phyloP scores from a whole-genome alignment of 37 sponge, comb jelly and placozoan genomes.

The Chondrosia reniformis region DNA sequence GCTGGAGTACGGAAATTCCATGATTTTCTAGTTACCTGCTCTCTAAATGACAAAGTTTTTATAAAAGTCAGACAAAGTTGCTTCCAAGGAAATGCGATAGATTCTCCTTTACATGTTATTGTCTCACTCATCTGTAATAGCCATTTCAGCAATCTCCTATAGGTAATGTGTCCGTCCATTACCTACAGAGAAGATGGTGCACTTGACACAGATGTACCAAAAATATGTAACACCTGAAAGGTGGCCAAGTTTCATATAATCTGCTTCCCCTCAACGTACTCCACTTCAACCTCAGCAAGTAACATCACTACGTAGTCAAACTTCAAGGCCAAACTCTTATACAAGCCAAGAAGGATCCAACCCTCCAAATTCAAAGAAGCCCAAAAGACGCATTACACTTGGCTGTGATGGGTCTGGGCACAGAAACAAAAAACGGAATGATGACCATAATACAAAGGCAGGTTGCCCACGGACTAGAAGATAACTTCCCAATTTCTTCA shows the following conservation, averaged over 20 bases:
- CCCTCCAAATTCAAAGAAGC: background rate
- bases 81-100: background rate
- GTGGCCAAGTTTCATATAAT: background rate
- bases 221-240: background rate
- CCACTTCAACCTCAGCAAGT: background rate
- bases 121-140: background rate
- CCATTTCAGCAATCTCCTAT: background rate
- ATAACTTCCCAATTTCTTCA: background rate
- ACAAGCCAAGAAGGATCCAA: background rate
- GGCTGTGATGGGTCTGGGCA: slow-evolving; percentile 9
- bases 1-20: background rate
- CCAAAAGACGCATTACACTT: background rate
- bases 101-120: background rate
- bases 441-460: background rate
- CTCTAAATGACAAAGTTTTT: background rate
- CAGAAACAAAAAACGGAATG: background rate
- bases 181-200: background rate
- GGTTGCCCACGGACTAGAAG: background rate
- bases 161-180: background rate
- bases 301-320: background rate
- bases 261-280: background rate
- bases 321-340: background rate
- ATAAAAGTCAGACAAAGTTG: slow-evolving; percentile 1
- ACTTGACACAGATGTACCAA: slow-evolving; percentile 13
- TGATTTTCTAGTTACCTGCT: background rate